Base-by-base conservation (phyloP, 2,113 vertebrate species). In the Calypte anna region DNA sequence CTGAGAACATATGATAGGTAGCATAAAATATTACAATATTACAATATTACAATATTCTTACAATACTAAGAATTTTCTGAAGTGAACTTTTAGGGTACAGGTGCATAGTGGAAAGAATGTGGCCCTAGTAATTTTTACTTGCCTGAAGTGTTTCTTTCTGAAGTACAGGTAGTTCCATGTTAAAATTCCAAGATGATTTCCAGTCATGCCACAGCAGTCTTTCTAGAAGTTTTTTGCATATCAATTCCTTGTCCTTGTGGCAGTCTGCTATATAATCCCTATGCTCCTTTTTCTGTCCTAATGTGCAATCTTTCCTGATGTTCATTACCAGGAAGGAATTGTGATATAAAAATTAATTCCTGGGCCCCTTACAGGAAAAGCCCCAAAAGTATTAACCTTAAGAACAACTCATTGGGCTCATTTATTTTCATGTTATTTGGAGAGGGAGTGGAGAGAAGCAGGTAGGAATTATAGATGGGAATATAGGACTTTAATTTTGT, bases 291-390 rank as follows among this genome's bases (percentile, higher is more conserved):
- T 92, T 57, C 62, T 86, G 38, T 30, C 53, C 57, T 80, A 85
- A 82, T 55, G 63, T 74, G 25, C 33, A 67, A 76, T 91, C 53
- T 93, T 95, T 95, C 58, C 53, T 61, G 63, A 59, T 53, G 90
- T 92, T 78, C 33, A 81, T 90, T 95, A 57, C 38, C 31, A 83
- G 59, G 38, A 86, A 90, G 53, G 67, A 87, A 76, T 76, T 76
- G 68, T 38, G 68, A 69, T 79, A 89, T 38, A 91, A 82, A 91
- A 94, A 76, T 80, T 87, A 92, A 82, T 86, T 88, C 63, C 38
- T 85, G 43, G 28, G 23, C 19, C 20, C 31, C 75, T 94, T 63
- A 79, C 40, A 69, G 24, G 18, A 70, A 93, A 85, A 90, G 25
- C 10, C 40, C 57, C 54, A 13, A 48, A 92, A 67, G 36, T 61